Evolutionary conservation across 2,888 invertebrate genomes (phyloP), one percentile per base, ranked within the genome.

Genomic region (Piscicola geometra): DNA sequence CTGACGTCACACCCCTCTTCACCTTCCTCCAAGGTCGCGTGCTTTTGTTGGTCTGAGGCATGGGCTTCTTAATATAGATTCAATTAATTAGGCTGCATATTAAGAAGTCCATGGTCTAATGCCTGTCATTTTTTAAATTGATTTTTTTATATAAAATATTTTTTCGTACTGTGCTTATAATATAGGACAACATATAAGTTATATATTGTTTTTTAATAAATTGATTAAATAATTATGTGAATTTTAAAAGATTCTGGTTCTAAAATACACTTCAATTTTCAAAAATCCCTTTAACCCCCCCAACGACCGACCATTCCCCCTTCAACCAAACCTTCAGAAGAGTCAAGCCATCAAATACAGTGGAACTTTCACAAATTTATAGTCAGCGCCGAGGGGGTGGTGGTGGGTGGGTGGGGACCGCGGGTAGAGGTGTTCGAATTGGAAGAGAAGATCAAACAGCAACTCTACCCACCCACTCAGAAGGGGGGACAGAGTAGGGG

Each of bases 321-420:
- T 12, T 67, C 32, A 28, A 21, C 28, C 47, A 0, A 36, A 33
- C 68, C 76, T 78, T 32, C 80, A 84, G 84, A 80, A 52, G 72
- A 81, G 36, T 78, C 81, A 60, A 81, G 81, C n/a, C 75, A 72
- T 15, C 80, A 82, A 1, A 87, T 88, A 21, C 84, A 82, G 56
- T 88, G 88, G 88, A 88, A 88, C 79, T 88, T 88, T 81, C 87
- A 86, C 85, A 88, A 88, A 80, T 88, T 88, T 80, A 80, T 88
- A 50, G 84, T 88, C 1, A 82, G 85, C 80, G 81, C 83, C 56
- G 81, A 85, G 67, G 88, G 88, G 2, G 79, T 83, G 66, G 86
- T 87, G 12, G 73, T 87, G 3, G 81, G 84, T 72, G 82, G 83
- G 0, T 88, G 87, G 87, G 86, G 86, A 9, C 86, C 86, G 1